Conservation (phyloP, 2,888 invertebrate species). For the Parnassius mnemosyne region DNA sequence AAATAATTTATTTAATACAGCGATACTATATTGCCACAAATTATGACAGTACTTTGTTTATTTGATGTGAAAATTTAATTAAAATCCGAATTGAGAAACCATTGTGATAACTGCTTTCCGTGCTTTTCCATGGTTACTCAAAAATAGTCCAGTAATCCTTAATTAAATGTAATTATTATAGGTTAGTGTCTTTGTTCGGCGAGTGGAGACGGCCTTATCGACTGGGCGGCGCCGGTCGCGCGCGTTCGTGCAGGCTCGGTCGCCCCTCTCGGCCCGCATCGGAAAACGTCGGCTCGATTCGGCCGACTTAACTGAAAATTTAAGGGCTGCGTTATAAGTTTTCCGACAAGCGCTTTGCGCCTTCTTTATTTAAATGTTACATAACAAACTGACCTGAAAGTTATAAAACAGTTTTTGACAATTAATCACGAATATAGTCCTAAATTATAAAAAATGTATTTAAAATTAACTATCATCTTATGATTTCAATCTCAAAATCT, state of each 20-base stretch:
- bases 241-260: slow-evolving; percentile 57
- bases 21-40: no score
- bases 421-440: no score
- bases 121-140: slow-evolving; percentile 53
- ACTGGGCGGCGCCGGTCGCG: slow-evolving; percentile 78
- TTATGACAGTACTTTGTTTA: no score
- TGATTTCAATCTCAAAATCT: no score
- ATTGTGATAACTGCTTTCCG: slow-evolving; percentile 26
- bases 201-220: slow-evolving; percentile 78
- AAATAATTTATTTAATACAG: no score
- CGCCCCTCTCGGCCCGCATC: slow-evolving; percentile 39
- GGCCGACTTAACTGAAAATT: slow-evolving; percentile 63
- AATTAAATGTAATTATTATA: slow-evolving; percentile 80
- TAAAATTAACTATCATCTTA: no score
- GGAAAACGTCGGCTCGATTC: slow-evolving; percentile 54
- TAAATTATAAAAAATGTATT: no score
- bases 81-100: slow-evolving; percentile 3
- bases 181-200: slow-evolving; percentile 78
- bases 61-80: background rate
- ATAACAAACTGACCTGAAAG: slow-evolving; percentile 6
- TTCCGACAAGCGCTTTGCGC: slow-evolving; percentile 60
- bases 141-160: slow-evolving; percentile 70
- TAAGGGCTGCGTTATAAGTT: slow-evolving; percentile 73
- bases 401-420: background rate
- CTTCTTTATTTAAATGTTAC: slow-evolving; percentile 30